Evolutionary conservation across 2,888 invertebrate genomes (phyloP).

Genomic region (Eilema griseolum): DNA sequence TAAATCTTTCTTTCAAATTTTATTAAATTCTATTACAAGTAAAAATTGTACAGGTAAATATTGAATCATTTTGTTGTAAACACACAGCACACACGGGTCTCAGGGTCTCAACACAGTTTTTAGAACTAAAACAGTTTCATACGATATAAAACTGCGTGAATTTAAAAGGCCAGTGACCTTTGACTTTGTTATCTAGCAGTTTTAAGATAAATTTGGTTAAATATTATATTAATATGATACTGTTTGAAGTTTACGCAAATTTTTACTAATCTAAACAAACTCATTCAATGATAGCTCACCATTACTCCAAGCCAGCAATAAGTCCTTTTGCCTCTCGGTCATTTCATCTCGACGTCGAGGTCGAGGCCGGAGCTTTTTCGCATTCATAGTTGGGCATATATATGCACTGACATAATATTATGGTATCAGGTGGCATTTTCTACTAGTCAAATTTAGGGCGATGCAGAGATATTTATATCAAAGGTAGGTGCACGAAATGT

Average conservation of each 20-base stretch:
- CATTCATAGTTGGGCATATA: conserved; percentile 67
- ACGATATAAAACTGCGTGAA: conserved; percentile 35
- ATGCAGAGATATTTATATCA: no score
- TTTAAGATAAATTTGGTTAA: conserved; percentile 34
- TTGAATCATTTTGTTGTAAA: conserved; percentile 61
- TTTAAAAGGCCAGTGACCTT: conserved; percentile 39
- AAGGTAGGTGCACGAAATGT: no score
- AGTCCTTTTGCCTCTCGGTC: conserved; percentile 76
- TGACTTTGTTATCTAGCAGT: conserved; percentile 46
- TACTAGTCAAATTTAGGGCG: no score
- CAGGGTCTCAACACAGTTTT: conserved; percentile 16
- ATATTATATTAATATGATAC: background rate
- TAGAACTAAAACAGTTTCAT: conserved; percentile 34
- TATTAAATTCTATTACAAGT: no score
- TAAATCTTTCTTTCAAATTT: no score
- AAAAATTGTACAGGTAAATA: no score
- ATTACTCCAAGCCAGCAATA: conserved; percentile 79
- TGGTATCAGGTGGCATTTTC: no score
- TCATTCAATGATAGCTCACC: conserved; percentile 67
- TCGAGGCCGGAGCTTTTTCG: conserved; percentile 70
- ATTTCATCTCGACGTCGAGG: conserved; percentile 77
- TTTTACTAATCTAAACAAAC: background rate
- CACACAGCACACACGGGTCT: conserved; percentile 26
- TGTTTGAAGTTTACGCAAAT: background rate
- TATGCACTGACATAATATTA: conserved; percentile 42